A percentile compares a stretch with the other conserved stretches of the same genome.
Evolutionary conservation across 2,797 vertebrate species (phyloP).

Genomic region (Eleutherodactylus coqui): DNA sequence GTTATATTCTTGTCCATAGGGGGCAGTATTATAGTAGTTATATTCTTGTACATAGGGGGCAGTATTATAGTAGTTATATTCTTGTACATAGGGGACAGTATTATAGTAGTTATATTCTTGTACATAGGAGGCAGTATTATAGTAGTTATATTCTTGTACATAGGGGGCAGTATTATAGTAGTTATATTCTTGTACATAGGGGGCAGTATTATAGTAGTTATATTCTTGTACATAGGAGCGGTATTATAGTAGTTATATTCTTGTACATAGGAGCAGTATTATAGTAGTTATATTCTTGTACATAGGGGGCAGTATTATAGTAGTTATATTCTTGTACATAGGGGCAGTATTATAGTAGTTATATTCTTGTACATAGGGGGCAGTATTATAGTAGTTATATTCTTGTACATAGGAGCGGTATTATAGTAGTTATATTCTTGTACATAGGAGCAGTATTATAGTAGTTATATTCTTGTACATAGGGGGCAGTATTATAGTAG

Average conservation of each 20-base stretch:
- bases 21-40: too few species aligned
- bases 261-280: not conserved
- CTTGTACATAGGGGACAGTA: not conserved
- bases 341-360: not conserved
- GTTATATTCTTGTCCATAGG: too few species aligned
- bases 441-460: not conserved
- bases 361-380: not conserved
- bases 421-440: not conserved
- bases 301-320: not conserved
- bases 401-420: not conserved
- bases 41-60: too few species aligned
- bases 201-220: too few species aligned
- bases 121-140: not conserved
- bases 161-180: not conserved
- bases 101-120: not conserved
- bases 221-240: too few species aligned
- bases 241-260: not conserved
- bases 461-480: not conserved
- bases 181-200: not conserved
- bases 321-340: constrained; percentile 6
- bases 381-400: too few species aligned
- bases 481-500: not conserved
- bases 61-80: not conserved
- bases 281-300: not conserved
- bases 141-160: not conserved